Evolutionary conservation across 2,797 vertebrate genomes (phyloP).

Genomic region (Gambelia wislizenii): DNA sequence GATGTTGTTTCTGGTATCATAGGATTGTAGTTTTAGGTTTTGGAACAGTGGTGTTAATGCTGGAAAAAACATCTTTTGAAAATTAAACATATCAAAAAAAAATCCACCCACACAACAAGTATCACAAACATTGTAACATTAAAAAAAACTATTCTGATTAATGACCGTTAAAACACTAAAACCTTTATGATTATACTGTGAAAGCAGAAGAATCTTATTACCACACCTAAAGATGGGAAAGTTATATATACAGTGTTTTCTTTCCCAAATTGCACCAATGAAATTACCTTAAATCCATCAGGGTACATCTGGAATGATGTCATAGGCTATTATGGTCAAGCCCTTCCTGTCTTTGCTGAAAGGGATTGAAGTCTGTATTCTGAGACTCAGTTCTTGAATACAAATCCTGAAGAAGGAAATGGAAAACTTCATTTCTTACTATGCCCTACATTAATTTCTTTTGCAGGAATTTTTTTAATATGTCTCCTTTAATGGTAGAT

Average conservation of each 20-base stretch:
- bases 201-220: not conserved
- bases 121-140: not conserved
- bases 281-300: constrained; percentile 75
- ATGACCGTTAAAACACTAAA: not conserved
- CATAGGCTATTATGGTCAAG: constrained; percentile 77
- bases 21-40: too few species aligned
- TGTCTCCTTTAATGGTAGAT: constrained; percentile 79
- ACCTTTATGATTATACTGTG: not conserved
- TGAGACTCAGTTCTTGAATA: constrained; percentile 70
- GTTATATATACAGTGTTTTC: constrained; percentile 64
- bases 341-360: constrained; percentile 76
- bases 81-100: not conserved
- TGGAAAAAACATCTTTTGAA: too few species aligned
- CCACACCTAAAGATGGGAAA: not conserved
- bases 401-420: constrained; percentile 73
- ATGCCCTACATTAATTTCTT: constrained; percentile 79
- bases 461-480: constrained; percentile 71
- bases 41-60: too few species aligned
- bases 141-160: not conserved
- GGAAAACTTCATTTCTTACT: constrained; percentile 69
- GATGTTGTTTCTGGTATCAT: too few species aligned
- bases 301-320: constrained; percentile 75
- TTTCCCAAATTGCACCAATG: constrained; percentile 54
- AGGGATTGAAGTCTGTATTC: constrained; percentile 57
- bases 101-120: not conserved